These are phyloP conservation scores for Trissolcus japonicus DNA, from an alignment of 2,888 invertebrate species.

Conservation along the genomic window DNA sequence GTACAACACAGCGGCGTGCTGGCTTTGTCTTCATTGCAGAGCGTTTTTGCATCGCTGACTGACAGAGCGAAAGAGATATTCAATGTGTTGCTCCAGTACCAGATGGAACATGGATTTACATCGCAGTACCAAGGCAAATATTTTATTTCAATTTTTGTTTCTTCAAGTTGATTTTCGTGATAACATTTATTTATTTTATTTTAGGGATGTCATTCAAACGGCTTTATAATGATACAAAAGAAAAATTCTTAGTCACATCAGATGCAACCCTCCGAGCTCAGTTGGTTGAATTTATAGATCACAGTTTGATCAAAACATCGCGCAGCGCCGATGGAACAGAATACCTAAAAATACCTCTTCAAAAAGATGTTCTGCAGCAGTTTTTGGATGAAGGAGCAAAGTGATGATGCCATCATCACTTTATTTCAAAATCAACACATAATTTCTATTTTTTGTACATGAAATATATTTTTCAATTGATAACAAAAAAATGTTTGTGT, in stretches of 20 bases:
- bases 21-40: constrained; percentile 89
- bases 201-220: constrained; percentile 92
- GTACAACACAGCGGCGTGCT: constrained; percentile 87
- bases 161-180: background rate
- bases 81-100: constrained; percentile 87
- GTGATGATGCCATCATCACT: background rate
- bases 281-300: constrained; percentile 96
- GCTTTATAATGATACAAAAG: constrained; percentile 89
- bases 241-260: constrained; percentile 93
- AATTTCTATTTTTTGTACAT: background rate
- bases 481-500: background rate
- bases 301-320: constrained; percentile 90
- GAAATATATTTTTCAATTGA: no score
- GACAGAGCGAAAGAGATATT: constrained; percentile 92
- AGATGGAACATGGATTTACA: constrained; percentile 85
- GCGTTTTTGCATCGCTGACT: constrained; percentile 93
- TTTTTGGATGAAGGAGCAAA: constrained; percentile 82
- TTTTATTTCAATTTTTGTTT: background rate
- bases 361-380: constrained; percentile 84
- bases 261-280: constrained; percentile 94
- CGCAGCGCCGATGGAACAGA: constrained; percentile 89
- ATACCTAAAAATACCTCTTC: constrained; percentile 87
- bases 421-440: background rate
- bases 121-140: constrained; percentile 85
- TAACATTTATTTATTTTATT: background rate